Conservation (phyloP, 2,888 invertebrate genomes). For the Ophion obscuratus region DNA sequence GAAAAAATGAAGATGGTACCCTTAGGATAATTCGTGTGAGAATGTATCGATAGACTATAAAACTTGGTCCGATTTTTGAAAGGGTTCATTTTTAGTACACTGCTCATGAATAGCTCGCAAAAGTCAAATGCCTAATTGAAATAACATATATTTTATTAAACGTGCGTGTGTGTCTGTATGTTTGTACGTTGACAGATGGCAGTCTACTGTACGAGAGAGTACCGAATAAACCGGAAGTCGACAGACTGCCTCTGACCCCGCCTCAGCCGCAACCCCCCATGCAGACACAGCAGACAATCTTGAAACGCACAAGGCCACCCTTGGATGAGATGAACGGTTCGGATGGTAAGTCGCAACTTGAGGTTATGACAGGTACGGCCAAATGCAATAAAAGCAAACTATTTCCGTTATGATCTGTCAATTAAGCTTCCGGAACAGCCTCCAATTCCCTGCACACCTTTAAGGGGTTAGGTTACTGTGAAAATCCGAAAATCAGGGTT, state of each 20-base stretch:
- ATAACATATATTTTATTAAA: background rate
- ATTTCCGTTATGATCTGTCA: background rate
- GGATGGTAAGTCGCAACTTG: constrained; percentile 88
- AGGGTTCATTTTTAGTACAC: too few species aligned
- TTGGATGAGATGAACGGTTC: constrained; percentile 96
- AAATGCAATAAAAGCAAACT: background rate
- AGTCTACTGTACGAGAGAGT: constrained; percentile 94
- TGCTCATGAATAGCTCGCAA: too few species aligned
- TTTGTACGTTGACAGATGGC: constrained; percentile 87
- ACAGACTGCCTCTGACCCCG: constrained; percentile 87
- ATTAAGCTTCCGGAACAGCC: background rate
- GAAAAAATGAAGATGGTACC: too few species aligned
- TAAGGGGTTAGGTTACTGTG: too few species aligned
- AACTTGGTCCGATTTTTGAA: too few species aligned
- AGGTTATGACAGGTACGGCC: background rate
- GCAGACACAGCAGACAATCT: constrained; percentile 85
- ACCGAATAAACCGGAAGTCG: constrained; percentile 91
- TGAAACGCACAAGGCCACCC: constrained; percentile 91
- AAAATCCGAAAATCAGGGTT: too few species aligned
- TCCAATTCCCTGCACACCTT: background rate
- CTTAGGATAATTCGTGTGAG: too few species aligned
- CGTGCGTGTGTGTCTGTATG: background rate
- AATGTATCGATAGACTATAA: too few species aligned
- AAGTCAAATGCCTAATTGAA: background rate
- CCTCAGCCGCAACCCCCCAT: constrained; percentile 82